Evolutionary conservation across 2,888 invertebrate genomes (phyloP).

Genomic region (Latheticus oryzae): DNA sequence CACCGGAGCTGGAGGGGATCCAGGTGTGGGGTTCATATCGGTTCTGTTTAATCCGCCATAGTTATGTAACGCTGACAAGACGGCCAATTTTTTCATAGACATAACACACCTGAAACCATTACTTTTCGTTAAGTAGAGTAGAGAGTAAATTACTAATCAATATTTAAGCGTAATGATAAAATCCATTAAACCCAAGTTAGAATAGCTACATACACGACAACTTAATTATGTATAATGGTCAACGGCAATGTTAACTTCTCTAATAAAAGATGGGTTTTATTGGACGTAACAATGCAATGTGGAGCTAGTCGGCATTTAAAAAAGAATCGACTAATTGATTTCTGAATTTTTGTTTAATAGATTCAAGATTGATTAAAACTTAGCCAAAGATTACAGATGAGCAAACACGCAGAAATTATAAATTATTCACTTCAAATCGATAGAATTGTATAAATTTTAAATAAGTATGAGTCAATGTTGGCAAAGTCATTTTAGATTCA

Average conservation of each 20-base stretch:
- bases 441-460: too few relatives aligned
- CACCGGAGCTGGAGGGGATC: slow-evolving; percentile 63
- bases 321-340: slow-evolving; percentile 2
- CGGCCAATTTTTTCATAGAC: slow-evolving; percentile 76
- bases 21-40: slow-evolving; percentile 61
- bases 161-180: slow-evolving; percentile 8
- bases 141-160: too few relatives aligned
- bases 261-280: slow-evolving; percentile 14
- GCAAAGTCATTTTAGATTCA: too few relatives aligned
- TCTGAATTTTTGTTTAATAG: slow-evolving; percentile 3
- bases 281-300: not conserved
- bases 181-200: not conserved
- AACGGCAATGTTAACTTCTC: not conserved
- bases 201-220: not conserved
- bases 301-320: not conserved
- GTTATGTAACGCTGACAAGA: slow-evolving; percentile 68
- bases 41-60: slow-evolving; percentile 67
- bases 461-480: too few relatives aligned
- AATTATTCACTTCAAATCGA: too few relatives aligned
- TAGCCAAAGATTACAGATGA: too few relatives aligned
- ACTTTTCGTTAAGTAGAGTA: too few relatives aligned
- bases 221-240: slow-evolving; percentile 20
- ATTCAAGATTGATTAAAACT: slow-evolving; percentile 5
- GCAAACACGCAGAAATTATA: too few relatives aligned
- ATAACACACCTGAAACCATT: slow-evolving; percentile 67